Evolutionary conservation across 2,797 vertebrate genomes (phyloP).

Genomic region (Ficedula albicollis): DNA sequence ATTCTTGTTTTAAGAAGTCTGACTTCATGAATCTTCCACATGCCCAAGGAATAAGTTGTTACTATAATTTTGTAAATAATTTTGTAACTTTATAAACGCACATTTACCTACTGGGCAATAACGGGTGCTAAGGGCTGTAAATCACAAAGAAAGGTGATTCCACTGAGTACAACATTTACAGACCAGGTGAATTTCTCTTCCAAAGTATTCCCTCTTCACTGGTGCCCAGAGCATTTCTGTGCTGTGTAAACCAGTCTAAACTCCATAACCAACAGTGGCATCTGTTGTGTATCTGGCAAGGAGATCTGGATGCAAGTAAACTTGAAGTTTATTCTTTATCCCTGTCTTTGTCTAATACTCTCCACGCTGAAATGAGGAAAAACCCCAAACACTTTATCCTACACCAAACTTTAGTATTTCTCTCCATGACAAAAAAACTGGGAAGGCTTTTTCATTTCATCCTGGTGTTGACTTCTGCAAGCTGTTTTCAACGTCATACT

Average conservation of each 20-base stretch:
- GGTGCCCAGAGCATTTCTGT: background rate
- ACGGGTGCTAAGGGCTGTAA: background rate
- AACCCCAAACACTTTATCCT: background rate
- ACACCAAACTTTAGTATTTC: background rate
- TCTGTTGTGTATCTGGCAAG: background rate
- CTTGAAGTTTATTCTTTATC: background rate
- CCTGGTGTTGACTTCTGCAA: background rate
- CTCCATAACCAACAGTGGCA: background rate
- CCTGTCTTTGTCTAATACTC: background rate
- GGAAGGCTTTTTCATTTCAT: background rate
- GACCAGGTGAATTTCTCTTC: background rate
- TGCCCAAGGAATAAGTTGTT: background rate
- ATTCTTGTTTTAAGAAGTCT: background rate
- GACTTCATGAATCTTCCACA: background rate
- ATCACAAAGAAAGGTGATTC: background rate
- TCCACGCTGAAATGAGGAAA: background rate
- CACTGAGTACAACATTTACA: background rate
- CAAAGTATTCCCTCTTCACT: background rate
- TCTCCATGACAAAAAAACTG: background rate
- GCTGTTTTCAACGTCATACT: background rate
- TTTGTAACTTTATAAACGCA: background rate
- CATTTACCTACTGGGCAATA: background rate
- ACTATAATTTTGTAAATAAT: background rate
- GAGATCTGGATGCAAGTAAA: background rate
- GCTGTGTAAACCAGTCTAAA: background rate